A percentile compares a stretch with the other conserved stretches of the same genome.
These are phyloP conservation scores for Myotis findleyi DNA, from an alignment of 2,797 vertebrate species.

Conservation along the genomic window DNA sequence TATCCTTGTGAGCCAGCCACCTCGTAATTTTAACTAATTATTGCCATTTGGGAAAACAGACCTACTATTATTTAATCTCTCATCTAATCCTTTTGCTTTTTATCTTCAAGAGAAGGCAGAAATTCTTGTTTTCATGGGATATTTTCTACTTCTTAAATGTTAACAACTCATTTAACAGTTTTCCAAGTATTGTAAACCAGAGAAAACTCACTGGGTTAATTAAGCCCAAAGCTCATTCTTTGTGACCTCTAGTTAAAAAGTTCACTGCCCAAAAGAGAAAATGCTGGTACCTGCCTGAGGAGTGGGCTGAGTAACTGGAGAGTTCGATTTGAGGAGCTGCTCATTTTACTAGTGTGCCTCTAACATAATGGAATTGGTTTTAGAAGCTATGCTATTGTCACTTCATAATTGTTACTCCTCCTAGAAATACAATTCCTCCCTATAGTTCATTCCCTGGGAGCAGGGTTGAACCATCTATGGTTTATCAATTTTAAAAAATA, in stretches of 20 bases:
- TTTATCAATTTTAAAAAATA: background rate
- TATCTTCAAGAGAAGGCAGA: background rate
- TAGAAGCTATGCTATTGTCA: background rate
- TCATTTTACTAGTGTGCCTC: background rate
- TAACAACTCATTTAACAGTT: conserved; percentile 16
- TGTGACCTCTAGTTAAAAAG: background rate
- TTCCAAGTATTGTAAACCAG: conserved; percentile 10
- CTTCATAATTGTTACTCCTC: background rate
- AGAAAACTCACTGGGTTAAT: conserved; percentile 27
- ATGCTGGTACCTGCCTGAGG: background rate
- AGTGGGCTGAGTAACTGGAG: background rate
- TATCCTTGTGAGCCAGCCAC: background rate
- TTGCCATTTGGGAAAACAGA: conserved; percentile 26
- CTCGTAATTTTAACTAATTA: conserved; percentile 42
- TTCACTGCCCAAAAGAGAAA: background rate
- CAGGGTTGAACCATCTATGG: background rate
- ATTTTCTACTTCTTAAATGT: conserved; percentile 34
- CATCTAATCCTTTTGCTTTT: background rate
- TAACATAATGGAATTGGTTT: background rate
- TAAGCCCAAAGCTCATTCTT: background rate
- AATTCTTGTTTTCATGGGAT: background rate
- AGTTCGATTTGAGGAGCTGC: background rate
- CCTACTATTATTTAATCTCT: background rate
- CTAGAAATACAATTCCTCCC: background rate
- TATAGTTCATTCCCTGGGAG: background rate